Conservation (phyloP, 1,140 invertebrate genomes). For the Ceratina australensis region DNA sequence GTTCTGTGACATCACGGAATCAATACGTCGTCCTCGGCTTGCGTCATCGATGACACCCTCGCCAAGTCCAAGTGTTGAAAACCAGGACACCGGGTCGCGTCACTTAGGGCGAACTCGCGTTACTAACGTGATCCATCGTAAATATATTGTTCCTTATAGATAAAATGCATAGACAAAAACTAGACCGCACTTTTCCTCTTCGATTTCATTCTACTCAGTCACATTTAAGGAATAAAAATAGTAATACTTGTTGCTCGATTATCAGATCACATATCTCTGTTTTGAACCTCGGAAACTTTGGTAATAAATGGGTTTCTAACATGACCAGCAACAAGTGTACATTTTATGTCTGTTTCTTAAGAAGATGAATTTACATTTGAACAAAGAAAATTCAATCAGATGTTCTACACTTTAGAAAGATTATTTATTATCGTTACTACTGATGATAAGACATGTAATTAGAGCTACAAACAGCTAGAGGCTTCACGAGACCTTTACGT, state of each 20-base stretch:
- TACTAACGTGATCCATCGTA: conserved; percentile 15
- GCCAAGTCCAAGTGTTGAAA: background rate
- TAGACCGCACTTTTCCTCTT: background rate
- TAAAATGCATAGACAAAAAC: conserved; percentile 9
- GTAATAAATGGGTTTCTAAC: background rate
- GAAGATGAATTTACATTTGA: background rate
- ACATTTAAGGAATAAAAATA: background rate
- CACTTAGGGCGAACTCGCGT: background rate
- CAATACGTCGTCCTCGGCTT: conserved; percentile 41
- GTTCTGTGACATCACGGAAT: conserved; percentile 59
- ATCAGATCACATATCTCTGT: background rate
- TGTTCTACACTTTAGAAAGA: background rate
- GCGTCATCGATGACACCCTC: conserved; percentile 51
- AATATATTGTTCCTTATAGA: background rate
- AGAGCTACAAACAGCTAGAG: conserved; percentile 7
- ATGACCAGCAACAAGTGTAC: background rate
- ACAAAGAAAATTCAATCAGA: background rate
- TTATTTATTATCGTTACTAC: background rate
- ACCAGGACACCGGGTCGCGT: conserved; percentile 21
- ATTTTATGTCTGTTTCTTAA: background rate
- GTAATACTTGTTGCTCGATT: background rate
- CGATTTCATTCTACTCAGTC: background rate
- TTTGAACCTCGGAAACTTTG: background rate
- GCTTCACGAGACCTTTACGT: background rate
- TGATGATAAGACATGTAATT: background rate